Evolutionary conservation across 1,140 invertebrate species (phyloP), one percentile per base, ranked within the genome.

Genomic region (Achatina immaculata): DNA sequence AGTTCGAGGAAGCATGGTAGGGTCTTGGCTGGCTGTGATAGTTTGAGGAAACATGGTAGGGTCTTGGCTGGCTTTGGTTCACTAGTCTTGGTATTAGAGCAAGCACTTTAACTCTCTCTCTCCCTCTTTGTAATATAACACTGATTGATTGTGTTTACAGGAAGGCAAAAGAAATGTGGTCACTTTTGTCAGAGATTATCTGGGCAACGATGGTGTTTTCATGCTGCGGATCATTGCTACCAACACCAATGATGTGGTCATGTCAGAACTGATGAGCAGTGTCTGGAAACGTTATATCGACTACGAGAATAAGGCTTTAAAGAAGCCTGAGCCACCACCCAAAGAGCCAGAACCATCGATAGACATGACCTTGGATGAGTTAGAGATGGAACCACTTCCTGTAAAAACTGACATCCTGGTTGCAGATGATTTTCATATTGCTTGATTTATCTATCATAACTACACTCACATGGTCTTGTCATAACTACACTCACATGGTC

Each of bases 181-280:
- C 21, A 74, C 77, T 43, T 85, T 85, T 74, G 79, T 81, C 24
- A 48, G 65, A 31, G 79, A 84, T 38, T 85, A 85, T 69, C 74
- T 85, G 36, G 68, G 82, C 34, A 79, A 84, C 21, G 84, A 85
- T 58, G 87, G 87, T 0, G 62, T 83, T 40, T 85, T 88, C 51
- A 38, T 87, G 6, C 73, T 87, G 51, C 83, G 86, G 19, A 66
- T 87, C 34, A 69, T 88, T 19, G 72, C 82, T n/a, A 82, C 82
- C 62, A 88, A 88, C 75, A 84, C 85, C 36, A 84, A 82, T 31
- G 81, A 82, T 48, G 81, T 82, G 21, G 78, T 80, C 40, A 78
- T 82, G 71, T 42, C 81, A 24, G 68, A 80, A 42, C 62, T 82
- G 68, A 51, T 82, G 36, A 28, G 74, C 72, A 72, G 45, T 42